Evolutionary conservation across 2,888 invertebrate genomes (phyloP).

Genomic region (Polietes domitor): DNA sequence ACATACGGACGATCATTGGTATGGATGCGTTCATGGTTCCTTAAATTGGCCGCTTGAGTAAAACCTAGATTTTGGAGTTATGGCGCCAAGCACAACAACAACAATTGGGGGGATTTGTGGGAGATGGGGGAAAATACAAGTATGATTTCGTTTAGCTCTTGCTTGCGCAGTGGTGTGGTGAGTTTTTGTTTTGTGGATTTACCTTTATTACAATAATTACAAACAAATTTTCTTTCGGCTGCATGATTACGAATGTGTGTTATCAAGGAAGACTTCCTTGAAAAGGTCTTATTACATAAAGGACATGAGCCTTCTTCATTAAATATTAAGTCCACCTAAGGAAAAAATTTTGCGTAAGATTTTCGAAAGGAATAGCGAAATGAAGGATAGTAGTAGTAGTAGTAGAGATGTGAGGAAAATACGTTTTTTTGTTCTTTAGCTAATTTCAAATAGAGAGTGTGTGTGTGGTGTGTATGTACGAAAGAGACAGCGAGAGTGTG

Average conservation of each 20-base stretch:
- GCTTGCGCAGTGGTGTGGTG: too few relatives aligned
- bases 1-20: conserved; percentile 81
- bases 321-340: conserved; percentile 80
- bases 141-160: too few relatives aligned
- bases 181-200: conserved; percentile 48
- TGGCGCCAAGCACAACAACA: not conserved
- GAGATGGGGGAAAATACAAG: conserved; percentile 8
- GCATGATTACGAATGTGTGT: conserved; percentile 81
- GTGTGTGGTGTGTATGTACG: not conserved
- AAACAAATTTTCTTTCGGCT: conserved; percentile 80
- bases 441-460: not conserved
- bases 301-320: conserved; percentile 81
- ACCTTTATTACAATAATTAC: conserved; percentile 81
- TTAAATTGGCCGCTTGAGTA: conserved; percentile 81
- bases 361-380: conserved; percentile 16
- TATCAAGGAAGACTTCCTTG: conserved; percentile 80
- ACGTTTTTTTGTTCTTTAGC: not conserved
- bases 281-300: conserved; percentile 81
- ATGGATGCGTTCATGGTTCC: conserved; percentile 81
- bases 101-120: not conserved
- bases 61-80: conserved; percentile 73
- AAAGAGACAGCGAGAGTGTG: conserved; percentile 1
- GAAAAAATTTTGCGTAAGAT: conserved; percentile 41
- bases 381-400: conserved; percentile 21
- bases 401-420: not conserved